Percentiles rank a stretch among this genome's conserved stretches.
Conservation (phyloP, 2,113 vertebrate genomes). For the Corvus cornix region DNA sequence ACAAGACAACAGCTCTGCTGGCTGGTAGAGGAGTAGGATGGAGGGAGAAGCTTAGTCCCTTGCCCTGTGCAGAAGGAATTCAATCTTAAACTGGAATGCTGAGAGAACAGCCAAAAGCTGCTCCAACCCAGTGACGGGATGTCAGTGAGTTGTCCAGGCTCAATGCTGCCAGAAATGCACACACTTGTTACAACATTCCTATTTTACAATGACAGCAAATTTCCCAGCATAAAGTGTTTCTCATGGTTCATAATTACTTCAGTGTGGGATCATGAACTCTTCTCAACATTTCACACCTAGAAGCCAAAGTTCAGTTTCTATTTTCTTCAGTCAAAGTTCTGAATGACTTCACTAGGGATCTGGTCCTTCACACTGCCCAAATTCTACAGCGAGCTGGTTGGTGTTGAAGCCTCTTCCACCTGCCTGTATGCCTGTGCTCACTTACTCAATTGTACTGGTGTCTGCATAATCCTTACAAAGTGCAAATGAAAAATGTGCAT, state of each 20-base stretch:
- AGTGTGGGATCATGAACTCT: neutral
- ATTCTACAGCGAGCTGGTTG: neutral
- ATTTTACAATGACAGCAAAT: neutral
- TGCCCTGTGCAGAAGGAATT: neutral
- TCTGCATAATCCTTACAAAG: neutral
- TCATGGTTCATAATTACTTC: neutral
- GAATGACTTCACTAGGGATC: neutral
- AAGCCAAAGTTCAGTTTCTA: neutral
- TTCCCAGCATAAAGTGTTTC: neutral
- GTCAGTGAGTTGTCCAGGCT: neutral
- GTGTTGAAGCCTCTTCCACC: neutral
- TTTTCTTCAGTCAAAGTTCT: neutral
- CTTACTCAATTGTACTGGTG: neutral
- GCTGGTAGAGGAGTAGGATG: neutral
- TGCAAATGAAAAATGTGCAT: neutral
- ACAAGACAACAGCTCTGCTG: neutral
- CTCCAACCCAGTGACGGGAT: neutral
- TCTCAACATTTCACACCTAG: neutral
- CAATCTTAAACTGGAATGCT: neutral
- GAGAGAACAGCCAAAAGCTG: neutral
- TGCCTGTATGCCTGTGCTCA: neutral
- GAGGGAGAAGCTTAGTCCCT: neutral
- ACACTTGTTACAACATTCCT: neutral
- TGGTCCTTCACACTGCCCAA: neutral
- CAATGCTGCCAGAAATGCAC: neutral